Evolutionary conservation across 64 coral and sea anemone genomes (phyloP), one percentile per base, ranked within the genome.

Genomic region (Actinia equina): DNA sequence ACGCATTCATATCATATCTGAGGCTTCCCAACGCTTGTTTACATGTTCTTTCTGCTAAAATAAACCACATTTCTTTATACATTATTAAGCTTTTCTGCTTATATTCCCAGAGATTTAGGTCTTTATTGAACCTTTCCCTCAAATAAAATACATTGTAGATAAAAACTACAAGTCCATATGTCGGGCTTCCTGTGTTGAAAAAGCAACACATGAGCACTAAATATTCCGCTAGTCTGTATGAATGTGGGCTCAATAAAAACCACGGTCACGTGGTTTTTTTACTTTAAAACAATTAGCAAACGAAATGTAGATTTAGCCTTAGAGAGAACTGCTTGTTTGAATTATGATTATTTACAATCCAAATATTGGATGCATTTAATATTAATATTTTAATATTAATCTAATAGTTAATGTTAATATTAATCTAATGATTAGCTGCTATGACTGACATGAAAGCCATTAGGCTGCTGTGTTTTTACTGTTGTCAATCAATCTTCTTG

Each of bases 401-500:
- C 20, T 65, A 57, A 57, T 57, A 57, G 55, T 57, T 57, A 57
- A 57, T 23, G 62, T 65, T 65, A 65, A 65, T 65, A 23, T 65
- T 65, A 65, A 65, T 65, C 22, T 65, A n/a, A 65, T n/a, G 5
- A 22, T 25, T 74, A 26, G 8, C 13, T 74, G 4, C 3, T 42
- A 41, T 74, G 27, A 74, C 6, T 30, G 26, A 41, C 69, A 42
- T 44, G 49, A 44, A 81, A 81, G 78, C 22, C 78, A 81, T 81
- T 85, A 85, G 19, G 53, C 59, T 60, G 83, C 83, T 57, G 83
- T 52, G 56, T 85, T 63, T 88, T 97, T 97, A 42, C 88, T 97
- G 49, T 87, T 97, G 88, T 97, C 91, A 88, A 97, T 97, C 59
- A 97, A 88, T 88, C 94, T 86, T 55, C 94, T 90, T 82, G 94